phyloP scores from a whole-genome alignment of 2,888 invertebrate species.

The Notodonta dromedarius region DNA sequence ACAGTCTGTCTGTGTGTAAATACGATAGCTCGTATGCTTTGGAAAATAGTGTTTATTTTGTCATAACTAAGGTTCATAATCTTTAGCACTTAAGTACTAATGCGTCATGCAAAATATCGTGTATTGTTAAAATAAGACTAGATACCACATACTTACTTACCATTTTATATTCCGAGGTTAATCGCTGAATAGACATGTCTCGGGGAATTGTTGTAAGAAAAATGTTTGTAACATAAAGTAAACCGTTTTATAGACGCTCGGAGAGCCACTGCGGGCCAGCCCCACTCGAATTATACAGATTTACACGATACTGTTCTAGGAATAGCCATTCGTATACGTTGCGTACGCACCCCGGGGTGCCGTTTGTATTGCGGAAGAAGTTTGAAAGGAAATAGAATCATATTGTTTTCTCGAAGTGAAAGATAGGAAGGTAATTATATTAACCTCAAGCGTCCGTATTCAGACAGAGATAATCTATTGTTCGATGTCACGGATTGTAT shows the following conservation, averaged over 20 bases:
- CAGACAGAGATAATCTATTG: no score
- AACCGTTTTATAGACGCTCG: constrained; percentile 37
- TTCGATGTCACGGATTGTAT: background rate
- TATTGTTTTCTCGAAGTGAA: background rate
- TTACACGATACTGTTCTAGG: constrained; percentile 30
- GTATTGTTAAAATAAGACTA: no score
- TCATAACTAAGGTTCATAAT: background rate
- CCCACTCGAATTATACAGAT: constrained; percentile 31
- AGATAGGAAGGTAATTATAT: background rate
- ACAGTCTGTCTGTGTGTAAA: no score
- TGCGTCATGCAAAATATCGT: no score
- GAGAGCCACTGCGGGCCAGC: constrained; percentile 18
- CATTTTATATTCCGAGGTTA: background rate
- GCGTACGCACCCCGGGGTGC: constrained; percentile 26
- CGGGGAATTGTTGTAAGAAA: constrained; percentile 9
- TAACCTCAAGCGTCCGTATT: no score
- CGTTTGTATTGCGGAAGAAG: constrained; percentile 17
- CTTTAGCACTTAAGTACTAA: no score
- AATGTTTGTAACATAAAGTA: constrained; percentile 22
- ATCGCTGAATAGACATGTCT: background rate
- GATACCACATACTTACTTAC: background rate
- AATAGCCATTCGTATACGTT: constrained; percentile 32
- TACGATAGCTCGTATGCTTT: no score
- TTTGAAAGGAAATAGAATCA: background rate
- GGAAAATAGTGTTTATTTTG: no score